phyloP scores from a whole-genome alignment of 2,888 invertebrate species.

The Drosophila robusta region DNA sequence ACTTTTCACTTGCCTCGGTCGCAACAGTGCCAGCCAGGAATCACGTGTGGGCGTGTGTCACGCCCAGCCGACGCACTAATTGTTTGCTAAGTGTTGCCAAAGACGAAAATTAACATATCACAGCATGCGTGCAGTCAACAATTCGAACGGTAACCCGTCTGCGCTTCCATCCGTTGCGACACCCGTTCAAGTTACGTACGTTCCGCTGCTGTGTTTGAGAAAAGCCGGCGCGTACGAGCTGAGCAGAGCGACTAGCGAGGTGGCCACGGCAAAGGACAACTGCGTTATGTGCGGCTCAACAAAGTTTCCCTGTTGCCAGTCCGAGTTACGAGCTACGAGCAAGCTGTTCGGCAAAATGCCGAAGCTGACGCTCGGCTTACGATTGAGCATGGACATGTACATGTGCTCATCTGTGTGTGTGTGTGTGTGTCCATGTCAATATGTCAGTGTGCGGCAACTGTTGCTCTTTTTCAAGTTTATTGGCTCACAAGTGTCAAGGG shows the following conservation, averaged over 20 bases:
- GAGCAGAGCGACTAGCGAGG: conserved; percentile 49
- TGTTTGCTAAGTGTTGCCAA: conserved; percentile 71
- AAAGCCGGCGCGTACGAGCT: conserved; percentile 60
- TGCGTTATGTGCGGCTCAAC: conserved; percentile 73
- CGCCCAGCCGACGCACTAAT: conserved; percentile 61
- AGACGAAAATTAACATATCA: conserved; percentile 73
- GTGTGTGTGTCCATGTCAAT: conserved; percentile 33
- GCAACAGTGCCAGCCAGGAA: conserved; percentile 11
- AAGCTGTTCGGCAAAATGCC: conserved; percentile 32
- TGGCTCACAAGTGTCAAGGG: conserved; percentile 80
- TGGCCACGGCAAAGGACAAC: conserved; percentile 78
- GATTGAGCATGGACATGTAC: not conserved
- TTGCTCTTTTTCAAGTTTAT: conserved; percentile 83
- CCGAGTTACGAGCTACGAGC: conserved; percentile 9
- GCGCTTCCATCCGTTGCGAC: not conserved
- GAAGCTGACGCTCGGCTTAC: conserved; percentile 43
- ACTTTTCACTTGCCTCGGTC: conserved; percentile 71
- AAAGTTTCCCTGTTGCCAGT: conserved; percentile 14
- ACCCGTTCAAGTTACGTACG: conserved; percentile 27
- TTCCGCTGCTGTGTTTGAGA: conserved; percentile 21
- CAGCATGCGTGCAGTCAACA: conserved; percentile 54
- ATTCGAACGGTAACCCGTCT: conserved; percentile 15
- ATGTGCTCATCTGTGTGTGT: conserved; percentile 17
- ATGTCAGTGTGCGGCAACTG: conserved; percentile 76
- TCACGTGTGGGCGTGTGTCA: conserved; percentile 20